Conservation (phyloP, 1,140 invertebrate genomes). For the Lepidostoma basale region DNA sequence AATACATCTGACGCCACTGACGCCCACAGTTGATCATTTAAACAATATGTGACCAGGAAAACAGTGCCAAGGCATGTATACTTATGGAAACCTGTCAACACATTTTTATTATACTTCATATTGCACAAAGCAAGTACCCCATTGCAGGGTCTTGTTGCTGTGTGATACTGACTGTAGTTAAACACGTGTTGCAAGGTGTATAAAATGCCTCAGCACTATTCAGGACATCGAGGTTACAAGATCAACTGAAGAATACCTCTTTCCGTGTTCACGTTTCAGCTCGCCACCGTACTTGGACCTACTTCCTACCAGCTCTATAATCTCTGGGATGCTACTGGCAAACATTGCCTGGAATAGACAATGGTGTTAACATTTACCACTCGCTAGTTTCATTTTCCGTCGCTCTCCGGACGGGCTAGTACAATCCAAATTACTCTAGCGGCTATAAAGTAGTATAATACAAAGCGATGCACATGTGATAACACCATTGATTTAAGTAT, state of each 20-base stretch:
- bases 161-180: no score
- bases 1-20: conserved; percentile 65
- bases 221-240: conserved; percentile 29
- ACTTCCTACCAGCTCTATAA: conserved; percentile 97
- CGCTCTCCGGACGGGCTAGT: not conserved
- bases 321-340: conserved; percentile 98
- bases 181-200: no score
- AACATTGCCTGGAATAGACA: conserved; percentile 89
- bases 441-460: conserved; percentile 5
- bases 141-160: no score
- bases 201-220: conserved; percentile 74
- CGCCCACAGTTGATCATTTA: conserved; percentile 46
- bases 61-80: not conserved
- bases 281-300: conserved; percentile 97
- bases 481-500: not conserved
- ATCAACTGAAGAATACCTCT: conserved; percentile 81
- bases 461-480: conserved; percentile 4
- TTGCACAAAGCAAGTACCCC: no score
- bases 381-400: conserved; percentile 12
- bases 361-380: conserved; percentile 53
- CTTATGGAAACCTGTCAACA: not conserved
- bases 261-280: conserved; percentile 97
- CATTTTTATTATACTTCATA: conserved; percentile 5
- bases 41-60: conserved; percentile 47
- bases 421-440: no score